phyloP scores from a whole-genome alignment of 1,140 invertebrate genomes.

The Procambarus virginalis region DNA sequence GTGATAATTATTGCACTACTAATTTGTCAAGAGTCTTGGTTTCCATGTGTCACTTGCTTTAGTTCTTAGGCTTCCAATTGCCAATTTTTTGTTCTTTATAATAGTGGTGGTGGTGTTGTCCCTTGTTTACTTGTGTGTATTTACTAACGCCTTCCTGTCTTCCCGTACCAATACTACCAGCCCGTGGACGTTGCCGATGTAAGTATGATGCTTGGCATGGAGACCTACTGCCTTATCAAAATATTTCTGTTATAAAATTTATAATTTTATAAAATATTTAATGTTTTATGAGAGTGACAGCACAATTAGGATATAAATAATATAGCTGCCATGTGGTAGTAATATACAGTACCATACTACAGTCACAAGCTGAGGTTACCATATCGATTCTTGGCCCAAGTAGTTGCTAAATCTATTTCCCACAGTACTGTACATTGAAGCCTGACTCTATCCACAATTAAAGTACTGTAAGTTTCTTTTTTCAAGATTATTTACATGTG shows the following conservation, averaged over 20 bases:
- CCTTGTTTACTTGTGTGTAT: conserved; percentile 31
- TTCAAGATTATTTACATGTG: too few species aligned
- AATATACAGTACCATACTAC: too few species aligned
- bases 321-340: too few species aligned
- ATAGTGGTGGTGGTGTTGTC: conserved; percentile 21
- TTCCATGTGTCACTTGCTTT: conserved; percentile 7
- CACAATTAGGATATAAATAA: too few species aligned
- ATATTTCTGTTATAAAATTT: neutral
- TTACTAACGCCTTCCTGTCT: conserved; percentile 48
- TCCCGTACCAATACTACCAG: conserved; percentile 31
- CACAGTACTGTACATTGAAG: too few species aligned
- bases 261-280: neutral
- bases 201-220: conserved; percentile 46
- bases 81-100: neutral
- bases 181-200: conserved; percentile 55
- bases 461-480: too few species aligned
- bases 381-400: too few species aligned
- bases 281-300: too few species aligned
- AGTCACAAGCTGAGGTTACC: too few species aligned
- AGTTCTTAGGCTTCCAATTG: conserved; percentile 16
- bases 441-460: too few species aligned
- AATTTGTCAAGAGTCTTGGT: neutral
- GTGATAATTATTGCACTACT: neutral
- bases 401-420: too few species aligned
- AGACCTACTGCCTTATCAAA: conserved; percentile 1